Base-by-base conservation (phyloP, 1,140 invertebrate species). In the Atta cephalotes region DNA sequence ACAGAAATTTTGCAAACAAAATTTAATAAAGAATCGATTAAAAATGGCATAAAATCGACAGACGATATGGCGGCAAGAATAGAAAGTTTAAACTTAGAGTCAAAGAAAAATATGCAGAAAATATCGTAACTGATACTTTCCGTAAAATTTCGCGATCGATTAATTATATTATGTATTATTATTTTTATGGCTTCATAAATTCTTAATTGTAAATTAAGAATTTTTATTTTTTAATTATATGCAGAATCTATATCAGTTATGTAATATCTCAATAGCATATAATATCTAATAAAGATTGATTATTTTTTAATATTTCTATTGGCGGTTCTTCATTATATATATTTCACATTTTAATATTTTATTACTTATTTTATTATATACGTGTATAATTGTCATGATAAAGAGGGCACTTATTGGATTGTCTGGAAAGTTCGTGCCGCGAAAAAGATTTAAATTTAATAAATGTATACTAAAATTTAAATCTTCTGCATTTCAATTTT, bases 1-100 rank as follows among this genome's bases (percentile, higher is more conserved):
- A 93, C 95, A 56, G 93, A 95, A 88, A 86, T 96, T 65, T 72
- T 95, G 0, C 16, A 0, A 1, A 0, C 14, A 0, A 1, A 35
- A 9, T 5, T 53, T n/a, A 10, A 65, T 0, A 18, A 80, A 14
- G 51, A 85, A 5, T 45, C 77, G 0, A 0, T 66, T 0, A 39
- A 53, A 0, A 39, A 35, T 14, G 71, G 51, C 0, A 6, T 53
- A 51, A 93, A 90, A 70, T 58, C 65, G 3, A 1, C 12, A 39
- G 18, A 71, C 0, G 84, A 90, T 18, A 91, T 90, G 18, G 62
- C 62, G 1, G 58, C 87, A 5, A 88, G 63, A 7, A 90, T 92
- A 71, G 58, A 91, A 68, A 85, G 31, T 18, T 51, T 92, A n/a
- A 92, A 93, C 14, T 45, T 90, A 2, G 76, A 85, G 0, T 71